Conservation (phyloP, 64 coral and sea anemone genomes). For the Acropora tenuis region DNA sequence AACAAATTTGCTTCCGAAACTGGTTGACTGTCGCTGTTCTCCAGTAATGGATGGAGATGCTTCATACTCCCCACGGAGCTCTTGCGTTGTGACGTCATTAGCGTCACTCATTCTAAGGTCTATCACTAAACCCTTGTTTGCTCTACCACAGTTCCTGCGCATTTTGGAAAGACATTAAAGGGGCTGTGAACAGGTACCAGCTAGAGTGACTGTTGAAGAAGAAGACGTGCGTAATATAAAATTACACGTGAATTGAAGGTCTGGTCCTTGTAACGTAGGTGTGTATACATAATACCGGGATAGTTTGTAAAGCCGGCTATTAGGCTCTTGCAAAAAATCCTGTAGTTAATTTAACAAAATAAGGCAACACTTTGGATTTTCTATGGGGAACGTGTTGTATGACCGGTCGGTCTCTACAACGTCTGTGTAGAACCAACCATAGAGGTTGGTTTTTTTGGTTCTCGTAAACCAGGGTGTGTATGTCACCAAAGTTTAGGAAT, state of each 20-base stretch:
- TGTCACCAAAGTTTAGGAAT: not conserved
- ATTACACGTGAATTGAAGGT: too few species aligned
- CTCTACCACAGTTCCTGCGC: too few species aligned
- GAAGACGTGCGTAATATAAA: too few species aligned
- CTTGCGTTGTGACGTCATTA: not conserved
- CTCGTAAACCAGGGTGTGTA: not conserved
- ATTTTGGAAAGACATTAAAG: not conserved
- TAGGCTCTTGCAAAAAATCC: too few species aligned
- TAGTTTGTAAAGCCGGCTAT: too few species aligned
- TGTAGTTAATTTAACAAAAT: too few species aligned
- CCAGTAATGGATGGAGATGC: not conserved
- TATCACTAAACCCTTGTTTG: not conserved
- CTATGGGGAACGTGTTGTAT: not conserved
- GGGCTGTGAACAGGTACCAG: not conserved
- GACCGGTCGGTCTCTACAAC: not conserved
- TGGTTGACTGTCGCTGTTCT: not conserved
- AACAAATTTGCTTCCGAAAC: too few species aligned
- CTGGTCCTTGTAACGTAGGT: too few species aligned
- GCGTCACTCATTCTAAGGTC: not conserved
- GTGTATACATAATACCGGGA: too few species aligned
- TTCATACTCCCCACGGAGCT: not conserved
- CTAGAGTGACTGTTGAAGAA: not conserved
- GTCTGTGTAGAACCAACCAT: conserved; percentile 1
- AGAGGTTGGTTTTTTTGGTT: not conserved
- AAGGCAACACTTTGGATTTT: not conserved